A percentile compares a stretch with the other conserved stretches of the same genome.
Evolutionary conservation across 2,797 vertebrate genomes (phyloP).

Genomic region (Cyprinella venusta): DNA sequence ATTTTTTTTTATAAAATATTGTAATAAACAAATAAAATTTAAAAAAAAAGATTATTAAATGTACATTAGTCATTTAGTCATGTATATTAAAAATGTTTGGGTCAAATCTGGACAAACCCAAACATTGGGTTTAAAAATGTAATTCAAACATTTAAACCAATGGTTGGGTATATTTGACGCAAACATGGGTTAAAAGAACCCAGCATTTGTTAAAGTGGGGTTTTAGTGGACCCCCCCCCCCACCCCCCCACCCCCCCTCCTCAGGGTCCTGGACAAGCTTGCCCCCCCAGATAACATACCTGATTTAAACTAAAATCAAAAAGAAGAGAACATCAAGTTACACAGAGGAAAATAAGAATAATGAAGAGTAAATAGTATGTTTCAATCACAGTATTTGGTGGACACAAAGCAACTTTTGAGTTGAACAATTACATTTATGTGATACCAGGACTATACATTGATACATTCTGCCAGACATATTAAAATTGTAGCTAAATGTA

Average conservation of each 20-base stretch:
- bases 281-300: too few species aligned
- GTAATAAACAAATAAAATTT: too few species aligned
- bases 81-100: too few species aligned
- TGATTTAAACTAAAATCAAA: constrained; percentile 29
- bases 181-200: too few species aligned
- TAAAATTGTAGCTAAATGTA: constrained; percentile 22
- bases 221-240: not conserved
- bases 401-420: constrained; percentile 24
- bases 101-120: too few species aligned
- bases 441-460: not conserved
- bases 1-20: too few species aligned
- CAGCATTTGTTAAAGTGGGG: too few species aligned
- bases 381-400: constrained; percentile 2
- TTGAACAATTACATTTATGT: not conserved
- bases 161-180: too few species aligned
- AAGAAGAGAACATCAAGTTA: constrained; percentile 19
- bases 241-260: not conserved
- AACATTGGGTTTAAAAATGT: too few species aligned
- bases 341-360: not conserved
- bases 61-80: too few species aligned
- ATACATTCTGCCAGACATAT: constrained; percentile 22
- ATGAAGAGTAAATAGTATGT: not conserved
- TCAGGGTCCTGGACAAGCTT: not conserved
- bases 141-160: too few species aligned
- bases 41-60: too few species aligned